phyloP scores from a whole-genome alignment of 2,888 invertebrate genomes.

The Phortica magna region DNA sequence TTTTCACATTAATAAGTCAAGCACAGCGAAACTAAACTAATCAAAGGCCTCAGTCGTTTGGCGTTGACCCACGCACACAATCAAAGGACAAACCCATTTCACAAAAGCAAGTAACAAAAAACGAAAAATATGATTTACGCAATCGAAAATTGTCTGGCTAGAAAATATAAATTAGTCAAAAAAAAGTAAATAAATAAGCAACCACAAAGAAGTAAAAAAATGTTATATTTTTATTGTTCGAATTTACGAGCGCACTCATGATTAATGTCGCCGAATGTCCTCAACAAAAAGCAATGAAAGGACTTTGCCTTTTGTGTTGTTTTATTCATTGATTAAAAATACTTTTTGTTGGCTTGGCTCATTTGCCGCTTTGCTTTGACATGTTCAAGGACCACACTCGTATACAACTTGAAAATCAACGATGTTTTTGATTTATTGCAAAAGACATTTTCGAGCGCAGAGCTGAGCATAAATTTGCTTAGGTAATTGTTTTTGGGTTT shows the following conservation, averaged over 20 bases:
- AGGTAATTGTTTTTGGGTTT: constrained; percentile 43
- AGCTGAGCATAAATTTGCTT: constrained; percentile 55
- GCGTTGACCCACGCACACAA: too few relatives aligned
- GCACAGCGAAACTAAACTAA: constrained; percentile 5
- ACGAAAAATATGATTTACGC: constrained; percentile 62
- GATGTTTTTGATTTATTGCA: constrained; percentile 59
- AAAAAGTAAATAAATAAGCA: constrained; percentile 42
- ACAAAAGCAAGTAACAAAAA: constrained; percentile 49
- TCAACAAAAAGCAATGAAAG: constrained; percentile 14
- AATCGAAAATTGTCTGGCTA: constrained; percentile 49
- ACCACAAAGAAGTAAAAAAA: constrained; percentile 43
- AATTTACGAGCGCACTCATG: constrained; percentile 19
- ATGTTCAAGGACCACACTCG: constrained; percentile 47
- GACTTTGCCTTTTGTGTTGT: constrained; percentile 5
- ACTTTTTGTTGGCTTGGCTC: constrained; percentile 1
- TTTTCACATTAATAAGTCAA: constrained; percentile 31
- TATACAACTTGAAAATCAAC: constrained; percentile 40
- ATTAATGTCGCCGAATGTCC: constrained; percentile 29
- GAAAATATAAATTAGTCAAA: constrained; percentile 45
- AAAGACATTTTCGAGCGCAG: constrained; percentile 11
- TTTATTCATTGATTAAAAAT: constrained; percentile 55
- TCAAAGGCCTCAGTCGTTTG: constrained; percentile 1
- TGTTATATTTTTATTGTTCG: not conserved
- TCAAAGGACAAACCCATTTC: constrained; percentile 4
- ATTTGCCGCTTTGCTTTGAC: constrained; percentile 19